A percentile compares a stretch with the other conserved stretches of the same genome.
Evolutionary conservation across 1,140 invertebrate species (phyloP).

Genomic region (Arion vulgaris): DNA sequence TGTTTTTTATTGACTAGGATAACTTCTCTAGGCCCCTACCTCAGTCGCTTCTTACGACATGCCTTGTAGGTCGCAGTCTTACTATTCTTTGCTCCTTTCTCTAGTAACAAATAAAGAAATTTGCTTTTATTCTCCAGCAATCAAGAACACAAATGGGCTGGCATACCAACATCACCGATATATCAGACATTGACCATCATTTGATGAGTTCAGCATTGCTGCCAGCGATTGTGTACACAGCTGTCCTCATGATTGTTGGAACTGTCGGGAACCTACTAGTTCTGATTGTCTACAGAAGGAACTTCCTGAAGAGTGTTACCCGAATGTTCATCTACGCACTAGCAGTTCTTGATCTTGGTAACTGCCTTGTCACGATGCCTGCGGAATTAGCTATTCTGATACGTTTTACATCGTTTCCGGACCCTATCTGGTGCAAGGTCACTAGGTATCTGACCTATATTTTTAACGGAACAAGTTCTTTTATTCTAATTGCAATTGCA

Average conservation of each 20-base stretch:
- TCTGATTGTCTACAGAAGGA: constrained; percentile 53
- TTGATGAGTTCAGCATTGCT: constrained; percentile 25
- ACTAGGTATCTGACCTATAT: constrained; percentile 57
- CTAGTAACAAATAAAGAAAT: neutral
- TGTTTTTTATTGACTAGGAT: neutral
- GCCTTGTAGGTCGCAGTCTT: no score
- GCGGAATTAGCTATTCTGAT: constrained; percentile 54
- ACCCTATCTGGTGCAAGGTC: constrained; percentile 56
- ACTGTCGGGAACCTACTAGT: constrained; percentile 60
- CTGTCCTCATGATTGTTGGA: constrained; percentile 49
- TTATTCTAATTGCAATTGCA: constrained; percentile 59
- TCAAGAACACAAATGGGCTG: neutral
- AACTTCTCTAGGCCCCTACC: neutral
- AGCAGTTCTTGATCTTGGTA: constrained; percentile 56
- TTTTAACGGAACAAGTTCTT: constrained; percentile 49
- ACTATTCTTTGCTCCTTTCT: no score
- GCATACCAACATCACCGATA: neutral
- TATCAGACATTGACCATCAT: neutral
- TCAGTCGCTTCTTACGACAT: neutral
- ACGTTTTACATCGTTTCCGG: constrained; percentile 53
- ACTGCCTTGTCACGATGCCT: constrained; percentile 59
- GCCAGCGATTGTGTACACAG: constrained; percentile 51
- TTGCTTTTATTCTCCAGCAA: no score
- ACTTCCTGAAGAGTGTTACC: constrained; percentile 56
- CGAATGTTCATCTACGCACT: constrained; percentile 61